Percentiles rank a stretch among this genome's conserved stretches.
Evolutionary conservation across 2,888 invertebrate genomes (phyloP).

Genomic region (Himalopsyche kuldschensis): DNA sequence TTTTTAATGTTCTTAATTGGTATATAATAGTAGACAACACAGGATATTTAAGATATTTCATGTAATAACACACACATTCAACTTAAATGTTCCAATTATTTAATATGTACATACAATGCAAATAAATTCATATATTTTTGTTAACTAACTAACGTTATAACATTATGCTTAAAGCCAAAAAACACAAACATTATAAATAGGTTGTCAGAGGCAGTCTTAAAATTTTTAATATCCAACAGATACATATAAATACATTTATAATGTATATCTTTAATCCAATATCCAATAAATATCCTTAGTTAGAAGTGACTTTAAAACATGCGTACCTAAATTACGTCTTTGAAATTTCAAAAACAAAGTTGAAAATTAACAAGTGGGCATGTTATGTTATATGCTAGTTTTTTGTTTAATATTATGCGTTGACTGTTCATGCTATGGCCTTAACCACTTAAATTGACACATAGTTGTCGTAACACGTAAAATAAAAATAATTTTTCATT

Average conservation of each 20-base stretch:
- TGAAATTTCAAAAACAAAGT: neutral
- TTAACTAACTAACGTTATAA: neutral
- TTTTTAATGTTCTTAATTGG: no score
- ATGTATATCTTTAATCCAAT: neutral
- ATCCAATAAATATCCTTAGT: neutral
- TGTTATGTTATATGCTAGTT: no score
- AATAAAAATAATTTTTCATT: no score
- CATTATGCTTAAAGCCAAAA: constrained; percentile 21
- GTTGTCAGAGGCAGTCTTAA: constrained; percentile 21
- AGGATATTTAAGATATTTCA: no score
- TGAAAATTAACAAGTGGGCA: no score
- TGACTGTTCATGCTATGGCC: no score
- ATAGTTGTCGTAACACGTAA: no score
- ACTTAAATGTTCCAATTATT: neutral
- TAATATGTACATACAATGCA: neutral
- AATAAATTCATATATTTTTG: neutral
- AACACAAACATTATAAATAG: constrained; percentile 8
- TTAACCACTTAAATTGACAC: no score
- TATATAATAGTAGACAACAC: no score
- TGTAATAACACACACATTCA: neutral
- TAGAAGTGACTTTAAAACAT: neutral
- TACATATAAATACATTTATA: neutral
- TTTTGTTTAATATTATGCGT: no score
- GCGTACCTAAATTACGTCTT: neutral
- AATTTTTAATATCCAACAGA: constrained; percentile 11